Evolutionary conservation across 2,888 invertebrate species (phyloP).

Genomic region (Augiades crinisus): DNA sequence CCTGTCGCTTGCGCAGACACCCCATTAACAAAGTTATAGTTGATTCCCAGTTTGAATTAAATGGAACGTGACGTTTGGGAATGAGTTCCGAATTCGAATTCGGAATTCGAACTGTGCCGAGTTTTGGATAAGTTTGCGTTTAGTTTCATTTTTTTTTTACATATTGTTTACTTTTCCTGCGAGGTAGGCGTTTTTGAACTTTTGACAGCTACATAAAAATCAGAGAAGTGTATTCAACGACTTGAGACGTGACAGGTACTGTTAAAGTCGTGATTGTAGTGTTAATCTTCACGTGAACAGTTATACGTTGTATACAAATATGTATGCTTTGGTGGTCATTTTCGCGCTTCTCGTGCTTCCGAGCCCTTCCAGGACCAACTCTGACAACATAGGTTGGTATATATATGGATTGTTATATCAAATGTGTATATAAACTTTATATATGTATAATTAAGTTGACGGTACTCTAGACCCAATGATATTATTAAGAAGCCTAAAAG

Average conservation of each 20-base stretch:
- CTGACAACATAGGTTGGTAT: conserved; percentile 69
- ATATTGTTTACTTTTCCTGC: neutral
- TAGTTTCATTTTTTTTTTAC: neutral
- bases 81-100: conserved; percentile 11
- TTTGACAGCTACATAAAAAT: no score
- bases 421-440: no score
- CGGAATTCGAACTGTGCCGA: neutral
- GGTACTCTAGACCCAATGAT: conserved; percentile 1
- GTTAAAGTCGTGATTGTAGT: neutral
- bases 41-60: conserved; percentile 24
- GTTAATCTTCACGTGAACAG: neutral
- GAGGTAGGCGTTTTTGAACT: neutral
- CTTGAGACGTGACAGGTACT: no score
- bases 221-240: no score
- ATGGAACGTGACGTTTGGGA: conserved; percentile 21
- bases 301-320: conserved; percentile 25
- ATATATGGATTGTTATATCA: no score
- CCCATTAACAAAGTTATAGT: conserved; percentile 21
- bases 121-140: neutral
- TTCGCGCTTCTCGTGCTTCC: conserved; percentile 56
- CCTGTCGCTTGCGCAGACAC: conserved; percentile 47
- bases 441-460: neutral
- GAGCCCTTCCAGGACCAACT: conserved; percentile 65
- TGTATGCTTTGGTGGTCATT: conserved; percentile 39
- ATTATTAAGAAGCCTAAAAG: no score